Conservation (phyloP, 2,113 vertebrate species). For the Lophotis ruficrista region DNA sequence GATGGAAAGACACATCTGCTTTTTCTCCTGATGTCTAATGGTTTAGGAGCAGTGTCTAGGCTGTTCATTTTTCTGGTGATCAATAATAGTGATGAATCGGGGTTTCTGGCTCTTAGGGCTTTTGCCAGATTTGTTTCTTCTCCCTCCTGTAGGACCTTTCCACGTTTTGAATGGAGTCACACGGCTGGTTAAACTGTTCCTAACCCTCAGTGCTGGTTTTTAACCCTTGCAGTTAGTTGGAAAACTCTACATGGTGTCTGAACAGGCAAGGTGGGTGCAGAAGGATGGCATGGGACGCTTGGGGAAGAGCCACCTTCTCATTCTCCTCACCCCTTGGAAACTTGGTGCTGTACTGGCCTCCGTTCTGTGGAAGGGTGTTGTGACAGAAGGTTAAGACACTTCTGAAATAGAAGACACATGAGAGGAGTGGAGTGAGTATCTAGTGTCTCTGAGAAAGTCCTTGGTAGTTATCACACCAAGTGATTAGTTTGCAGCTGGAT, state of each 20-base stretch:
- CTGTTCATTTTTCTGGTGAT: not conserved
- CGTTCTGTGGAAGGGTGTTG: not conserved
- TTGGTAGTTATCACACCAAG: not conserved
- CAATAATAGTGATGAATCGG: not conserved
- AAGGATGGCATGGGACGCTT: rapidly evolving
- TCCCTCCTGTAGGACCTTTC: not conserved
- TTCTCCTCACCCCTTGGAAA: not conserved
- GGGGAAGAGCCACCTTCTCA: not conserved
- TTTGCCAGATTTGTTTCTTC: not conserved
- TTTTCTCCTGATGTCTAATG: not conserved
- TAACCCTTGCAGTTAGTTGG: not conserved
- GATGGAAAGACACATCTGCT: not conserved
- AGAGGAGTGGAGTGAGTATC: not conserved
- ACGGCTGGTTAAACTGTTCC: not conserved
- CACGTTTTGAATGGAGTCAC: not conserved
- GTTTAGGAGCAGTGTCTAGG: not conserved
- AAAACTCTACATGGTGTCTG: not conserved
- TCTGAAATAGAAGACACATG: not conserved
- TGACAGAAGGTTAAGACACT: not conserved
- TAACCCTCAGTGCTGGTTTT: not conserved
- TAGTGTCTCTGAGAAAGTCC: not conserved
- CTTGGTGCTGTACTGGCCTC: not conserved
- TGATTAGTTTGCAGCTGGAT: not conserved
- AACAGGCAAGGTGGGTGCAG: not conserved
- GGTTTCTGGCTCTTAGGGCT: not conserved